A percentile compares a stretch with the other conserved stretches of the same genome.
Evolutionary conservation across 2,797 vertebrate species (phyloP).

Genomic region (Denticeps clupeoides): DNA sequence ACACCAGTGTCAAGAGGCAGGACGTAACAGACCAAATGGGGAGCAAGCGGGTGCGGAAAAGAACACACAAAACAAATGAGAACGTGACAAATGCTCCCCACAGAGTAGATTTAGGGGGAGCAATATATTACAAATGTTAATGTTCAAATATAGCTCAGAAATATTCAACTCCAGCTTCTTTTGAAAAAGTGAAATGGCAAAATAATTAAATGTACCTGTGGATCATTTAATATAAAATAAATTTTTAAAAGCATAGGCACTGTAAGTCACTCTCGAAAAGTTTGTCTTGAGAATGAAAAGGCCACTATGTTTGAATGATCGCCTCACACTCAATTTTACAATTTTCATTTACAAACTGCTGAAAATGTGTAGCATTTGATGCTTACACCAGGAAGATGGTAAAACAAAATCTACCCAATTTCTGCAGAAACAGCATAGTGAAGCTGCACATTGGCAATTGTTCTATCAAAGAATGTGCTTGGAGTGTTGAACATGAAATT

Average conservation of each 20-base stretch:
- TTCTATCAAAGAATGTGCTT: slow-evolving; percentile 2
- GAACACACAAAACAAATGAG: slow-evolving; percentile 42
- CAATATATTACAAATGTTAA: slow-evolving; percentile 58
- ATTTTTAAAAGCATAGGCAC: slow-evolving; percentile 71
- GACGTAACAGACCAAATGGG: slow-evolving; percentile 6
- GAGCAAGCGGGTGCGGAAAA: slow-evolving; percentile 25
- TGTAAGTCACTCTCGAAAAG: slow-evolving; percentile 73
- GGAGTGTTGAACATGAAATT: slow-evolving; percentile 31
- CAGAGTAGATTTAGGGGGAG: slow-evolving; percentile 49
- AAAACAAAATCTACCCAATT: slow-evolving; percentile 1
- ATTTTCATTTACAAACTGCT: slow-evolving; percentile 4
- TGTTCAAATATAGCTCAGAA: slow-evolving; percentile 59
- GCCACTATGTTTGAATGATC: slow-evolving; percentile 70
- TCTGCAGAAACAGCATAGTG: slow-evolving; percentile 8
- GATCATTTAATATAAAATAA: slow-evolving; percentile 47
- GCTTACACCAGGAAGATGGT: neutral
- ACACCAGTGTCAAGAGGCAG: slow-evolving; percentile 37
- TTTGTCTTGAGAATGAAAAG: slow-evolving; percentile 76
- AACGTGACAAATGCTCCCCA: slow-evolving; percentile 41
- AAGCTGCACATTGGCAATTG: neutral
- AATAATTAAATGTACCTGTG: slow-evolving; percentile 55
- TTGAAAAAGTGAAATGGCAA: slow-evolving; percentile 59
- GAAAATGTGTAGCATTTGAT: slow-evolving; percentile 1
- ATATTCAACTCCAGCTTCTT: slow-evolving; percentile 61
- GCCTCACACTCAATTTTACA: slow-evolving; percentile 35